Conservation (phyloP, 2,888 invertebrate genomes). For the Pegoplata infirma region DNA sequence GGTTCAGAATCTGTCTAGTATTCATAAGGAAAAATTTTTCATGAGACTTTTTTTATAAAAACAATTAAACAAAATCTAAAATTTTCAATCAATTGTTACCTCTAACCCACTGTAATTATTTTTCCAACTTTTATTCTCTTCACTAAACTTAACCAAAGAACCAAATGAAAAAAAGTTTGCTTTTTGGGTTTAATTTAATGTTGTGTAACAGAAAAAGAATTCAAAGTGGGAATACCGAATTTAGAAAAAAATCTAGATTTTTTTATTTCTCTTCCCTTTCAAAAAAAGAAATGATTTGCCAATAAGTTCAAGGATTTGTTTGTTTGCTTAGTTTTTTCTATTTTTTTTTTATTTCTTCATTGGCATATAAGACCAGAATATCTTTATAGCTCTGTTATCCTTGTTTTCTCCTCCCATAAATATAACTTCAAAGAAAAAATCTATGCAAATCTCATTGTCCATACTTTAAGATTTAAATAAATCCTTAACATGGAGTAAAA, state of each 20-base stretch:
- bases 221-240: neutral
- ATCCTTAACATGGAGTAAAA: neutral
- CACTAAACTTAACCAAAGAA: neutral
- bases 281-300: slow-evolving; percentile 17
- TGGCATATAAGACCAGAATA: neutral
- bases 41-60: no score
- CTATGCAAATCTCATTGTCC: slow-evolving; percentile 21
- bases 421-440: neutral
- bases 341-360: neutral
- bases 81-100: no score
- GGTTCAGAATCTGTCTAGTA: no score
- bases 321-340: no score
- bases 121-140: neutral
- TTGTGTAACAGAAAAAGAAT: neutral
- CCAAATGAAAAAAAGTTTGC: neutral
- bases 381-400: neutral
- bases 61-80: no score
- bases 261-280: neutral
- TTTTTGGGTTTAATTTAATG: slow-evolving; percentile 5
- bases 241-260: neutral
- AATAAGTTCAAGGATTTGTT: slow-evolving; percentile 38
- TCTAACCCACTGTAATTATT: neutral
- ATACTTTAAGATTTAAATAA: neutral
- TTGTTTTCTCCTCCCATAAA: neutral
- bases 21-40: no score